These are phyloP conservation scores for Cyclophora punctaria DNA, from an alignment of 2,888 invertebrate species.

Conservation along the genomic window DNA sequence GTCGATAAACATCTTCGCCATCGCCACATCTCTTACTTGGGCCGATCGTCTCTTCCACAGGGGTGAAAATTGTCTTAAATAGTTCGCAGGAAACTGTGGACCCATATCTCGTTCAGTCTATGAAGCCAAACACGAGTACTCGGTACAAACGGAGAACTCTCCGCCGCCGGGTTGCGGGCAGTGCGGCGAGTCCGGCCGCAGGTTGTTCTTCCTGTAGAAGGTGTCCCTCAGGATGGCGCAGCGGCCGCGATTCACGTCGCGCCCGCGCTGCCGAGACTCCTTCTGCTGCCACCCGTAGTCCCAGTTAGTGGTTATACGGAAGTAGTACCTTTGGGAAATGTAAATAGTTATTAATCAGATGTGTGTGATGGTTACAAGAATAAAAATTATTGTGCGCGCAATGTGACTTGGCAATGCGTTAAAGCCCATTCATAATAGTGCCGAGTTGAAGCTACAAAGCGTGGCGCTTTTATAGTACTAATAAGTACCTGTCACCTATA, in stretches of 20 bases:
- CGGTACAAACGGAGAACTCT: slow-evolving; percentile 52
- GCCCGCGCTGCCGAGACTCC: slow-evolving; percentile 35
- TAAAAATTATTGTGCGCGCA: too few species aligned
- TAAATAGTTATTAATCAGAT: background rate
- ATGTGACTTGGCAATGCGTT: background rate
- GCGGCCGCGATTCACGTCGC: slow-evolving; percentile 63
- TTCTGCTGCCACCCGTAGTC: slow-evolving; percentile 78
- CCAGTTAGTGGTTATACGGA: slow-evolving; percentile 65
- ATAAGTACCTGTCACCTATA: too few species aligned
- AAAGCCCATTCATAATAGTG: background rate
- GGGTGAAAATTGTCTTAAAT: too few species aligned
- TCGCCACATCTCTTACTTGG: too few species aligned
- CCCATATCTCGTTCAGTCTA: background rate
- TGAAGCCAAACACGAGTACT: slow-evolving; percentile 46
- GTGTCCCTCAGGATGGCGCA: slow-evolving; percentile 69
- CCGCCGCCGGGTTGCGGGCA: slow-evolving; percentile 65
- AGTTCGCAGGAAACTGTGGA: too few species aligned
- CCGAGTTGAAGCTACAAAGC: too few species aligned
- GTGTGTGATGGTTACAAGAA: too few species aligned
- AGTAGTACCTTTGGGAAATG: slow-evolving; percentile 53
- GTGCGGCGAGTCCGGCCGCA: slow-evolving; percentile 72
- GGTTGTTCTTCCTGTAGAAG: slow-evolving; percentile 74
- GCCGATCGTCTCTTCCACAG: too few species aligned
- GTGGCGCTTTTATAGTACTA: too few species aligned
- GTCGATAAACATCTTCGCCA: too few species aligned